Conservation (phyloP, 2,113 vertebrate species). For the Clinocottus analis region DNA sequence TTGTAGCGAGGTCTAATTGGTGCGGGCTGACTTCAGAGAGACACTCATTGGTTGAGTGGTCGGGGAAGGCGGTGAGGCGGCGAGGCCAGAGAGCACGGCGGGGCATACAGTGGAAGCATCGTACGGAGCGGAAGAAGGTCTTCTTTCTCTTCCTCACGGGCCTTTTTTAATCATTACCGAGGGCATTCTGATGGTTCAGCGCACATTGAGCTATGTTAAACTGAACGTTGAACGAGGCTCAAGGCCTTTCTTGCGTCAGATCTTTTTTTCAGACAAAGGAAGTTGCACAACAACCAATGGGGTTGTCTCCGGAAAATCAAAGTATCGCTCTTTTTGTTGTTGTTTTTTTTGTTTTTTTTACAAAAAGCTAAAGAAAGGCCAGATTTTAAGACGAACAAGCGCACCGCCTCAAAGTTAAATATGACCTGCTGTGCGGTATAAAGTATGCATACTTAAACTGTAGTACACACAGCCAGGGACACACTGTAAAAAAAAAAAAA, state of each 20-base stretch:
- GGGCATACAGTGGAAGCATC: constrained; percentile 31
- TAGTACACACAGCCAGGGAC: neutral
- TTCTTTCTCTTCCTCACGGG: constrained; percentile 18
- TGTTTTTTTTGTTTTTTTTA: too few relatives aligned
- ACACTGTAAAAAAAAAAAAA: neutral
- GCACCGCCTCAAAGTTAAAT: constrained; percentile 9
- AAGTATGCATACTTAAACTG: constrained; percentile 11
- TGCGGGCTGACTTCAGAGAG: constrained; percentile 69
- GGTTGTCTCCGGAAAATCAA: constrained; percentile 5
- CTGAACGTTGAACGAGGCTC: constrained; percentile 15
- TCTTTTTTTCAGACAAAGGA: constrained; percentile 17
- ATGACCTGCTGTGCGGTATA: constrained; percentile 3
- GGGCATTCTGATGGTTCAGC: constrained; percentile 42
- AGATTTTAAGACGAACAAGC: neutral
- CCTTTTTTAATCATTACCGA: constrained; percentile 60
- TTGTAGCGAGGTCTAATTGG: constrained; percentile 73
- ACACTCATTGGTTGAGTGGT: constrained; percentile 46
- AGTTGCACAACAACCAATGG: constrained; percentile 16
- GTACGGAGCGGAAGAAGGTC: neutral
- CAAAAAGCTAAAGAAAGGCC: too few relatives aligned
- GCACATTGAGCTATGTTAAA: constrained; percentile 20
- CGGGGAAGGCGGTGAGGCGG: constrained; percentile 52
- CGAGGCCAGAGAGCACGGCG: constrained; percentile 30
- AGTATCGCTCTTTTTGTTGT: neutral
- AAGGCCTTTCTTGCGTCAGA: constrained; percentile 24